Base-by-base conservation (phyloP, 2,113 vertebrate genomes). In the Illadopsis cleaveri region DNA sequence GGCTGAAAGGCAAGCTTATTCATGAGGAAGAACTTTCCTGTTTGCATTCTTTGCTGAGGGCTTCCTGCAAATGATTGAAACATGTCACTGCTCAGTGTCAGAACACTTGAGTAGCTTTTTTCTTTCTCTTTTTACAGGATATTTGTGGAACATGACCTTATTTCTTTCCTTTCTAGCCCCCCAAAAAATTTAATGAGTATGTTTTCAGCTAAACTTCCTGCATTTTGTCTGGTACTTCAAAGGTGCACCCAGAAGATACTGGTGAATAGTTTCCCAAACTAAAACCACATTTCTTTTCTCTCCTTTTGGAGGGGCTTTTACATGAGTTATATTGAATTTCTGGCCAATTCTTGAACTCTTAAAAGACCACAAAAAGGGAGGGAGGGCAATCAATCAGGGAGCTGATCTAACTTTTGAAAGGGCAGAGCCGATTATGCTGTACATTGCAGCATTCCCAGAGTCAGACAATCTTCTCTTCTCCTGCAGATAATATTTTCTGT, bases 261-360 rank as follows among this genome's bases (percentile, higher is more conserved):
- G 68, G 86, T 96, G 95, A 97, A 97, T 97, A 95, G 88, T 89
- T 95, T 95, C 80, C 85, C 73, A 88, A 93, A 92, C 51, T 87
- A 69, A 96, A 94, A 83, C 91, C 66, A 56, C 31, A 6, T 91
- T 94, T 86, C 58, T 83, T 86, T 86, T 64, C 44, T 82, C 42
- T 84, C 56, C 53, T 82, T 84, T 69, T 86, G 73, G 84, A 94
- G 33, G 86, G 73, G 33, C 51, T 96, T 92, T 56, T 86, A 35
- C 61, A 76, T 61, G 84, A 82, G 80, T 73, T 94, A 80, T 64
- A 96, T 95, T 96, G 96, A 97, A 97, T 96, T 92, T 85, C 48
- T 83, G 45, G 60, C 71, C 69, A 84, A 80, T 93, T 86, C 83
- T 87, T 44, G 68, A 92, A 83, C 76, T 89, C 77, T 73, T 77